These are phyloP conservation scores for Eucera pruinosa DNA, from an alignment of 2,888 invertebrate genomes.

Conservation along the genomic window DNA sequence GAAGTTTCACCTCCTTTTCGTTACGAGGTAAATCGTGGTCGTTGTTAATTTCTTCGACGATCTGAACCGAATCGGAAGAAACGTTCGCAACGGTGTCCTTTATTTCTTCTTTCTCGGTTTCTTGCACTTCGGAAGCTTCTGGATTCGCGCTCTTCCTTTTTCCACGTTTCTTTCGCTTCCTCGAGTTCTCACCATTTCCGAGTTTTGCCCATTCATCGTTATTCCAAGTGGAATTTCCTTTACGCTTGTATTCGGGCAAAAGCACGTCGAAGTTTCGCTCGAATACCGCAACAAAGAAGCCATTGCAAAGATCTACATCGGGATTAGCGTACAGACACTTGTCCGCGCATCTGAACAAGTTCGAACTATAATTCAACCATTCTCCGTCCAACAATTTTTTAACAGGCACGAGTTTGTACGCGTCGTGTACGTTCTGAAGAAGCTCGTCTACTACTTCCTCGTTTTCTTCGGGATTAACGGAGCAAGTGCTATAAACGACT, in stretches of 20 bases:
- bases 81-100: not conserved
- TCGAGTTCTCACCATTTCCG: not conserved
- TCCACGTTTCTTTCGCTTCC: slow-evolving; percentile 3
- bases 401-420: slow-evolving; percentile 88
- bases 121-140: not conserved
- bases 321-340: slow-evolving; percentile 92
- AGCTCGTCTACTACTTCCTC: slow-evolving; percentile 94
- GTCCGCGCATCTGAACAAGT: slow-evolving; percentile 88
- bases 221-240: not conserved
- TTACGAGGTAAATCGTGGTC: not conserved
- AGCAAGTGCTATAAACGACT: slow-evolving; percentile 98
- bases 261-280: slow-evolving; percentile 85
- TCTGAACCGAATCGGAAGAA: slow-evolving; percentile 19
- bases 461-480: slow-evolving; percentile 95
- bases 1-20: not conserved
- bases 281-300: slow-evolving; percentile 97
- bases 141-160: slow-evolving; percentile 28
- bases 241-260: slow-evolving; percentile 65
- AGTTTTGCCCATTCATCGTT: not conserved
- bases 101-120: not conserved
- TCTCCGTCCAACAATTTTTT: slow-evolving; percentile 87
- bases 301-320: slow-evolving; percentile 92
- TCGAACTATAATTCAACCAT: slow-evolving; percentile 89
- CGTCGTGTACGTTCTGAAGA: slow-evolving; percentile 79
- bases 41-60: not conserved